Base-by-base conservation (phyloP, 2,797 vertebrate species). In the Columba guinea region DNA sequence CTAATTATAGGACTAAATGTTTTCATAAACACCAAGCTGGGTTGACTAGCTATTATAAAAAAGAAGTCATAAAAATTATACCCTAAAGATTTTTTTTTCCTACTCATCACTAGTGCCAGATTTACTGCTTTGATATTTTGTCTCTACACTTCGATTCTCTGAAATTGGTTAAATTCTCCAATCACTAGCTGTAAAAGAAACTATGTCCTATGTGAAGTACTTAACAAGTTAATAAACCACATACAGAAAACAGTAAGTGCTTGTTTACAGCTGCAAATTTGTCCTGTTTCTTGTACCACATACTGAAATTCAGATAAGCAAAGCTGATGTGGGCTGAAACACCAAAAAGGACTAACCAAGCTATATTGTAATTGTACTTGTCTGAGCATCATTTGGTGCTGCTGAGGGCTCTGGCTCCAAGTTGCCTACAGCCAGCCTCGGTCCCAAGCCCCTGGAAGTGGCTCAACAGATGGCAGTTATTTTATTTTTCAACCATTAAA, bases 21-120 rank as follows among this genome's bases (percentile, higher is more conserved):
- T 96, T 95, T 92, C 82, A 77, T 62, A 84, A 94, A 94, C 88
- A 97, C 46, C 62, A 63, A 81, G 51, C 55, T 89, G 49, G 37
- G 65, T 17, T 37, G 86, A 84, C 74, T 74, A 52, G 41, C 30
- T 80, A 87, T 69, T 87, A 82, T 3, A 77, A 58, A 79, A 28
- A 58, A 87, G 58, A 84, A 93, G 68, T 83, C 32, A 80, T 91
- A 82, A 92, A 93, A 91, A 41, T 39, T 49, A 67, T 32, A 89
- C 51, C 5, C 55, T 9, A 30, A 91, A 70, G n/a, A 62, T 64
- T 88, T 75, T 49, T 49, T 89, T 94, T 82, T 79, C 59, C 53
- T 83, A 28, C 89, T 63, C 59, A 84, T 67, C 60, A 28, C 41
- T 28, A 75, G 32, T 55, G 44, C 52, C 55, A 88, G 53, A 65